These are phyloP conservation scores for Chelon labrosus DNA, from an alignment of 2,797 vertebrate species.

Conservation along the genomic window DNA sequence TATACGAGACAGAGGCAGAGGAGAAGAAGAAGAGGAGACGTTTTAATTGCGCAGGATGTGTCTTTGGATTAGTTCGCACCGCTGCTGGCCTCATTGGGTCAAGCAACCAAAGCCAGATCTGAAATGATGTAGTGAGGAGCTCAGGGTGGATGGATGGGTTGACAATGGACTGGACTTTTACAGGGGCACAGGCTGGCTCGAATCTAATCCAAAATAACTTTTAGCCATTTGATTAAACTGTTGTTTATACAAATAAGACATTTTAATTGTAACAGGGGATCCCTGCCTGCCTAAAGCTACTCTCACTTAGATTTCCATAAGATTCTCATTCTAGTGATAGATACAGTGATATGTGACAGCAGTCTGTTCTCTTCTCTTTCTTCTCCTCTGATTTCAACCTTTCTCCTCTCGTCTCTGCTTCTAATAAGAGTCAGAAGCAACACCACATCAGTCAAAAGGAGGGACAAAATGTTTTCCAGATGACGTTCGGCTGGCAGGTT, in stretches of 20 bases:
- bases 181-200: too few species aligned
- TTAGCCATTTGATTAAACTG: background rate
- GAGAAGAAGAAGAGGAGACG: background rate
- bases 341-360: constrained; percentile 25
- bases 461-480: constrained; percentile 55
- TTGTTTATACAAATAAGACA: background rate
- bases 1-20: background rate
- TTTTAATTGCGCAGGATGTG: background rate
- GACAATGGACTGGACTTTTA: background rate
- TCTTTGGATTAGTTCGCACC: background rate
- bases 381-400: constrained; percentile 3
- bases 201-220: too few species aligned
- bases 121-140: background rate
- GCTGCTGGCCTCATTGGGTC: background rate
- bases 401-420: constrained; percentile 9
- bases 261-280: constrained; percentile 2
- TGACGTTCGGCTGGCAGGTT: constrained; percentile 35
- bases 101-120: background rate
- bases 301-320: too few species aligned
- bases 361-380: background rate
- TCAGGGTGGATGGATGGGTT: background rate
- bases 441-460: constrained; percentile 43
- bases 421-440: constrained; percentile 8
- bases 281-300: background rate
- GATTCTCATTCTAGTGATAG: constrained; percentile 1